A percentile compares a stretch with the other conserved stretches of the same genome.
phyloP scores from a whole-genome alignment of 92 coral and sea anemone genomes.

The Blastomussa wellsi region DNA sequence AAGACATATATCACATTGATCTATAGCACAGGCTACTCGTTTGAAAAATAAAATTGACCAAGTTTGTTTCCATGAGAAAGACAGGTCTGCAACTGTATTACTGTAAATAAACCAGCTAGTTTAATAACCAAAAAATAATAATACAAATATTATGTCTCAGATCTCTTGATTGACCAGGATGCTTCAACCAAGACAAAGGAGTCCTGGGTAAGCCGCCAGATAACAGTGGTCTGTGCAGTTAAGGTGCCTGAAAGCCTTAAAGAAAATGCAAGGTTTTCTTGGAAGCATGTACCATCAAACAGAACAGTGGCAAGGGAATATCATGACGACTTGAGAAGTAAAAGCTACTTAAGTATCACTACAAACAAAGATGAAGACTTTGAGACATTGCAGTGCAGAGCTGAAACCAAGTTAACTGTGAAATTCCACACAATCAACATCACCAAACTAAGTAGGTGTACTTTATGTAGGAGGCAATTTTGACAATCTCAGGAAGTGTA shows the following conservation, averaged over 20 bases:
- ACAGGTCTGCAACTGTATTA: background rate
- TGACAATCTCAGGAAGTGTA: no score
- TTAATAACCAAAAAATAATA: no score
- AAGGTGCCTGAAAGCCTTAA: conserved; percentile 26
- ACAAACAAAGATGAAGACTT: conserved; percentile 51
- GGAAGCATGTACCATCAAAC: conserved; percentile 58
- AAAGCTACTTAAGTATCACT: conserved; percentile 47
- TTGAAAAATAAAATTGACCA: no score
- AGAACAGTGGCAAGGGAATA: conserved; percentile 41
- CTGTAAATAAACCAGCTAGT: background rate
- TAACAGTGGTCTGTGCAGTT: conserved; percentile 50
- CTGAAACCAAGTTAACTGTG: conserved; percentile 49
- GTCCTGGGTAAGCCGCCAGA: conserved; percentile 54
- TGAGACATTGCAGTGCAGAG: conserved; percentile 57
- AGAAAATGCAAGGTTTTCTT: conserved; percentile 44
- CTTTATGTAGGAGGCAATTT: no score
- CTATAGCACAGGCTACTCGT: no score
- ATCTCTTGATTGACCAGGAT: conserved; percentile 55
- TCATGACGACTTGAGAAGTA: conserved; percentile 55
- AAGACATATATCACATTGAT: no score
- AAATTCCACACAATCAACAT: conserved; percentile 51
- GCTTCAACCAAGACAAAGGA: conserved; percentile 28
- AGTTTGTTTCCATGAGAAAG: no score
- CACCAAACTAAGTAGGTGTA: conserved; percentile 55
- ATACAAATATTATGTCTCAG: conserved; percentile 25